phyloP scores from a whole-genome alignment of 2,797 vertebrate species.

The Poecilia wingei region DNA sequence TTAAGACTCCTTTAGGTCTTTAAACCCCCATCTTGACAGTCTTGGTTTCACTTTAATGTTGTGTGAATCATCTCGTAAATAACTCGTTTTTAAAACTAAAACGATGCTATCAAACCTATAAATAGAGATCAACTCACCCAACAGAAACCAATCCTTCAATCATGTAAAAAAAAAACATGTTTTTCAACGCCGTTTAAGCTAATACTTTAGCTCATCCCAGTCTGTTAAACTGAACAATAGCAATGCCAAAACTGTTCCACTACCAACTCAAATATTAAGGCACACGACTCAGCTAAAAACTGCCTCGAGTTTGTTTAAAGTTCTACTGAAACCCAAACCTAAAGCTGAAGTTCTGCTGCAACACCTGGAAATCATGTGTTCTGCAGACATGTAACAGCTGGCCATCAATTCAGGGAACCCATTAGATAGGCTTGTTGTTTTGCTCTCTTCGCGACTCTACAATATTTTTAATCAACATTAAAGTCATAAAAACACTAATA shows the following conservation, averaged over 20 bases:
- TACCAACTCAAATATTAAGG: not conserved
- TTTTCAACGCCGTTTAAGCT: not conserved
- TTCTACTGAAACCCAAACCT: not conserved
- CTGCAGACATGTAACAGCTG: constrained; percentile 46
- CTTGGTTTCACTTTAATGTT: not conserved
- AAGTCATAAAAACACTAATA: not conserved
- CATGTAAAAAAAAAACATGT: not conserved
- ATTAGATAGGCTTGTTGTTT: constrained; percentile 3
- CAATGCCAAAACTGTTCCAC: not conserved
- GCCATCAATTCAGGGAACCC: not conserved
- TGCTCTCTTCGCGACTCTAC: not conserved
- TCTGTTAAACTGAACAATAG: not conserved
- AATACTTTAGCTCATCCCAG: not conserved
- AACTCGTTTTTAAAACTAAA: not conserved
- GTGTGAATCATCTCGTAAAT: not conserved
- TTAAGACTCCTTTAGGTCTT: not conserved
- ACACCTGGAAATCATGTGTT: constrained; percentile 16
- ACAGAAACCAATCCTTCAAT: not conserved
- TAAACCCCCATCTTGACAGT: not conserved
- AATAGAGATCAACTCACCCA: not conserved
- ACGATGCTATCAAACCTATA: not conserved
- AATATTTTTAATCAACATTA: not conserved
- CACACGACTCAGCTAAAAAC: not conserved
- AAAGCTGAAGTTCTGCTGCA: not conserved
- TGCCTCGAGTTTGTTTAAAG: not conserved